Conservation (phyloP, 2,888 invertebrate species). For the Seira ritae region DNA sequence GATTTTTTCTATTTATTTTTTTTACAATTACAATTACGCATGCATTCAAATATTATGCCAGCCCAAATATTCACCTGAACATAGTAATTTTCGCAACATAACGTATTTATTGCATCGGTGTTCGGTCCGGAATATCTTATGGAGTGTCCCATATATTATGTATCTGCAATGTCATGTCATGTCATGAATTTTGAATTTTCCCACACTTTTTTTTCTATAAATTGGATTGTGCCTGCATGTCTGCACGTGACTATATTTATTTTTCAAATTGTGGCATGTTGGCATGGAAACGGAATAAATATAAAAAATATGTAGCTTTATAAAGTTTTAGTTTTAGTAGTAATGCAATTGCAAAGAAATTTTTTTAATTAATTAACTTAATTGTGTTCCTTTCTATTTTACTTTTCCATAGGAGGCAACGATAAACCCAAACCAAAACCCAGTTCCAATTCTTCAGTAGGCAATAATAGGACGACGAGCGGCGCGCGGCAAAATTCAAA, state of each 20-base stretch:
- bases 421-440: not conserved
- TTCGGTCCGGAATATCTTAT: not conserved
- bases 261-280: slow-evolving; percentile 18
- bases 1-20: slow-evolving; percentile 4
- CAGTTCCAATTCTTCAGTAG: not conserved
- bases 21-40: not conserved
- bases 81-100: not conserved
- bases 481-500: not conserved
- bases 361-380: not conserved
- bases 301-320: not conserved
- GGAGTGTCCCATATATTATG: not conserved
- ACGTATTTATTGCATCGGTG: slow-evolving; percentile 1
- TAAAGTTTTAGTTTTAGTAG: not conserved
- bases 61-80: too few relatives aligned
- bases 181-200: not conserved
- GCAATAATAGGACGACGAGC: too few relatives aligned
- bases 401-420: not conserved
- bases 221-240: not conserved
- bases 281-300: not conserved
- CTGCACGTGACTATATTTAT: not conserved
- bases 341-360: not conserved
- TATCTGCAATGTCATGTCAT: not conserved
- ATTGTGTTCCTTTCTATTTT: not conserved
- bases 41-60: not conserved
- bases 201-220: not conserved